A percentile compares a stretch with the other conserved stretches of the same genome.
Conservation (phyloP, 1,140 invertebrate genomes). For the Neotoxoptera formosana region DNA sequence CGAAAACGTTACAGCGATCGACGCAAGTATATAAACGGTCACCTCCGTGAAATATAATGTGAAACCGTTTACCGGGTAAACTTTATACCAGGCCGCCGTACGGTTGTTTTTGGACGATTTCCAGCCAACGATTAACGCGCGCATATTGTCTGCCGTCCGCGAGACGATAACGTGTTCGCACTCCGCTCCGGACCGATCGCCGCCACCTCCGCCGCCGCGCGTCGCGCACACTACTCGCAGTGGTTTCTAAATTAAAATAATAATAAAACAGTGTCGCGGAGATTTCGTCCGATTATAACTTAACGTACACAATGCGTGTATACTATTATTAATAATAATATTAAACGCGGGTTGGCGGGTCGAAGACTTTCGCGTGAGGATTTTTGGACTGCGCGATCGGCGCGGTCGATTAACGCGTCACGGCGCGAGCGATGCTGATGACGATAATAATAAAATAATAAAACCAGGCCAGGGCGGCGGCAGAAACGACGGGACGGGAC, state of each 20-base stretch:
- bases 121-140: background rate
- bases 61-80: background rate
- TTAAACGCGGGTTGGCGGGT: too few species aligned
- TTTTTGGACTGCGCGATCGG: background rate
- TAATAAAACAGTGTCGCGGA: background rate
- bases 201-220: too few species aligned
- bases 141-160: background rate
- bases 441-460: constrained; percentile 14
- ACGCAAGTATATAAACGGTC: background rate
- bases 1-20: background rate
- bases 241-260: background rate
- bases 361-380: background rate
- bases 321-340: too few species aligned
- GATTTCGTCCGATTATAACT: background rate
- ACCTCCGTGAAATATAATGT: background rate
- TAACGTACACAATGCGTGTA: too few species aligned
- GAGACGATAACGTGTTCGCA: background rate
- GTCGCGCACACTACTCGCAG: background rate
- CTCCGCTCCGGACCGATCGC: background rate
- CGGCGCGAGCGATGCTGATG: background rate
- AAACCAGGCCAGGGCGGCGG: background rate
- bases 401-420: background rate
- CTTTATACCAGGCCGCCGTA: background rate
- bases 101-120: background rate
- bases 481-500: too few species aligned